These are phyloP conservation scores for Teleogryllus occipitalis DNA, from an alignment of 1,140 invertebrate genomes.

Conservation along the genomic window DNA sequence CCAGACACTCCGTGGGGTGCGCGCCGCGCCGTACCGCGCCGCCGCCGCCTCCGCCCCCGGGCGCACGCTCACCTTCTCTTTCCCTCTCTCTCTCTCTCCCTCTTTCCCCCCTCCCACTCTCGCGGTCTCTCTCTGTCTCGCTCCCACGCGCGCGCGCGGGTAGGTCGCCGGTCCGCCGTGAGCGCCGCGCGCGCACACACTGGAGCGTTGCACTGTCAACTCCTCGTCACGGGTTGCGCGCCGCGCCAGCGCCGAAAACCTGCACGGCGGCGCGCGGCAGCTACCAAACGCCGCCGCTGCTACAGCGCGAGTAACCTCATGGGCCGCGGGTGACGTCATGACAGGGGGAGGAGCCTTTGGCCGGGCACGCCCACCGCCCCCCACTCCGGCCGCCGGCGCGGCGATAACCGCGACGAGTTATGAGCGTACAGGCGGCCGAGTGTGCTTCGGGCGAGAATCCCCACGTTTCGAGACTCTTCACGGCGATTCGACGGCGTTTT, in stretches of 20 bases:
- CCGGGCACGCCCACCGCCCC: constrained; percentile 19
- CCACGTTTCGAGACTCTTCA: neutral
- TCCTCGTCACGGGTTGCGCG: constrained; percentile 31
- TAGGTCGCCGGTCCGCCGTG: constrained; percentile 2
- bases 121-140: neutral
- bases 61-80: constrained; percentile 22
- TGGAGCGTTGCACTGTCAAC: constrained; percentile 29
- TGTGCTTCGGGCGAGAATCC: neutral
- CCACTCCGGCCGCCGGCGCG: constrained; percentile 8
- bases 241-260: constrained; percentile 16
- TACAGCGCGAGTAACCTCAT: constrained; percentile 33
- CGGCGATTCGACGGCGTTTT: neutral
- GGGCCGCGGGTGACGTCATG: constrained; percentile 30
- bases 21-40: constrained; percentile 26
- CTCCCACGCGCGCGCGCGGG: neutral
- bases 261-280: constrained; percentile 10
- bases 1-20: constrained; percentile 33
- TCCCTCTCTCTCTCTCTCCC: constrained; percentile 22
- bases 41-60: constrained; percentile 25
- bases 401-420: neutral
- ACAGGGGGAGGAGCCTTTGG: constrained; percentile 32
- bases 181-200: constrained; percentile 20
- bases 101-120: neutral
- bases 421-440: constrained; percentile 2
- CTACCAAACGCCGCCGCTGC: constrained; percentile 15